Evolutionary conservation across 2,797 vertebrate species (phyloP), one percentile per base, ranked within the genome.

Genomic region (Ibycter americanus): DNA sequence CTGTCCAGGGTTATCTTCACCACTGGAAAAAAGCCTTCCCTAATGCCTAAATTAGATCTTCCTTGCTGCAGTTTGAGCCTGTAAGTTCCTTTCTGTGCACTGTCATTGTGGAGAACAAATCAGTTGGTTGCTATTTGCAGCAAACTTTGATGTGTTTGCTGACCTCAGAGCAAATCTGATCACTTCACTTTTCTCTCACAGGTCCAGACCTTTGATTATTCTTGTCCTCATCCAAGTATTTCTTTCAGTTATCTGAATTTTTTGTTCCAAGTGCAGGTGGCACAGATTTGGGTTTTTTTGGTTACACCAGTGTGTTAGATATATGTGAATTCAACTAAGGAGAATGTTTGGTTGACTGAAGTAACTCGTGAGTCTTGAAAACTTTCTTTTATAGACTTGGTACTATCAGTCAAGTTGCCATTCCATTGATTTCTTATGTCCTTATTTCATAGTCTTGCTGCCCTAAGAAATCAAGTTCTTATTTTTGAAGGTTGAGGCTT

Each of bases 81-180:
- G 0, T 29, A 58, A 89, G 27, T 92, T 92, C 47, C 44, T 84
- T 83, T 92, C 84, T 89, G 40, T 67, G 12, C 26, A 13, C 13
- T 80, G 32, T 73, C 63, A 46, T 42, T 65, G 90, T 1, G 2
- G 36, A 92, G 84, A 96, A 73, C 31, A 63, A 87, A 87, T 77
- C 0, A 1, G 27, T 85, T 92, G 16, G 0, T 77, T 76, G 83
- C 87, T 95, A 54, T 93, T 92, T 83, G 71, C 63, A 83, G 63
- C 59, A 87, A 42, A 14, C 25, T 95, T 95, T 87, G 83, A 73
- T 89, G 74, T 77, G n/a, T 83, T 85, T 91, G 74, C 71, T 89
- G 84, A 83, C 63, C 84, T 94, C 44, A 46, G 52, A 93, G 65
- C 76, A 95, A 83, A 91, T 80, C 52, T 89, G 56, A 71, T 92